A percentile compares a stretch with the other conserved stretches of the same genome.
Conservation (phyloP, 1,140 invertebrate species). For the Grapholita molesta region DNA sequence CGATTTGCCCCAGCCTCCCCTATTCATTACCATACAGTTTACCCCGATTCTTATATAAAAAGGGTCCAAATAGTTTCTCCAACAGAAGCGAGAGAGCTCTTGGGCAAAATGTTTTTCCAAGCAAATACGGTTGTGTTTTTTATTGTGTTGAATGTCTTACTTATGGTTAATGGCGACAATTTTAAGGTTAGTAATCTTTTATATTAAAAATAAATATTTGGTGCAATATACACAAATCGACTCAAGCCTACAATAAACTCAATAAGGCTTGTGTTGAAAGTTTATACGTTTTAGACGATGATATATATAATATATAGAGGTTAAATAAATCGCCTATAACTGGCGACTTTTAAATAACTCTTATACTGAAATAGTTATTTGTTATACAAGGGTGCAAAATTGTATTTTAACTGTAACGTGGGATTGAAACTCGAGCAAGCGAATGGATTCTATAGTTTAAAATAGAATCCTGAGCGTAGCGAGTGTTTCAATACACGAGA, state of each 20-base stretch:
- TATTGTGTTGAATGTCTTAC: neutral
- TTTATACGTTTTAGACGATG: too few species aligned
- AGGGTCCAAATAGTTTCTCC: neutral
- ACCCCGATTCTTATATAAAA: neutral
- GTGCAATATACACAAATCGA: too few species aligned
- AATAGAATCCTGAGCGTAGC: too few species aligned
- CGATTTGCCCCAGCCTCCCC: neutral
- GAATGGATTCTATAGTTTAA: too few species aligned
- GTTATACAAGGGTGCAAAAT: neutral
- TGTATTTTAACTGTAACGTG: too few species aligned
- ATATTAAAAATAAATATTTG: neutral
- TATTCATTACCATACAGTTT: neutral
- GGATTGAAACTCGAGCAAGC: too few species aligned
- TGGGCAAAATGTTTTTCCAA: neutral
- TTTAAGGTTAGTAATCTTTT: neutral
- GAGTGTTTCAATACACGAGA: too few species aligned
- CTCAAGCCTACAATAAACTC: too few species aligned
- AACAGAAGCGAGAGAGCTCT: neutral
- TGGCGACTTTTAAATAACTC: too few species aligned
- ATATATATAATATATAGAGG: too few species aligned
- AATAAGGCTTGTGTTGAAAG: too few species aligned
- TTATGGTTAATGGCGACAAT: neutral
- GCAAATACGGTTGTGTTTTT: neutral
- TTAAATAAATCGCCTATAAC: too few species aligned
- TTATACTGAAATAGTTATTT: neutral